A percentile compares a stretch with the other conserved stretches of the same genome.
Evolutionary conservation across 2,888 invertebrate genomes (phyloP).

Genomic region (Arge pagana): DNA sequence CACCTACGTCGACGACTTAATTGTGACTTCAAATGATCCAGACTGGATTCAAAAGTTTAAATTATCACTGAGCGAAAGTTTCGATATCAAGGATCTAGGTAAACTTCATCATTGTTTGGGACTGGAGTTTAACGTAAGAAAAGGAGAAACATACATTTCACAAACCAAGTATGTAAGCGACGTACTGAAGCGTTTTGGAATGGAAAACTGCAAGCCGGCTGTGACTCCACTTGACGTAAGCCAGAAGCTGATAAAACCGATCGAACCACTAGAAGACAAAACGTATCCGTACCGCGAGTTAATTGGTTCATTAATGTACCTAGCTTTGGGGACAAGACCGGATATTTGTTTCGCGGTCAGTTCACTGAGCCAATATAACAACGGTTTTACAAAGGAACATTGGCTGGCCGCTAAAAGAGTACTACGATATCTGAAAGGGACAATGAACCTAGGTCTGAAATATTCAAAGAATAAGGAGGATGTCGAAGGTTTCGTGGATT

Average conservation of each 20-base stretch:
- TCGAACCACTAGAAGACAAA: neutral
- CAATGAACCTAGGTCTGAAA: conserved; percentile 10
- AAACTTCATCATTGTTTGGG: conserved; percentile 19
- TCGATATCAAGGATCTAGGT: conserved; percentile 25
- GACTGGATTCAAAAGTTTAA: conserved; percentile 15
- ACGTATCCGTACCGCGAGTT: conserved; percentile 1
- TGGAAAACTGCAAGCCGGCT: neutral
- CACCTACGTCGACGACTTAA: conserved; percentile 17
- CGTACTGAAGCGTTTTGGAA: neutral
- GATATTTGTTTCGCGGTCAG: conserved; percentile 19
- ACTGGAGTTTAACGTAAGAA: conserved; percentile 21
- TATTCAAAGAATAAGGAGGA: conserved; percentile 17
- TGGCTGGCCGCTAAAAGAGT: conserved; percentile 24
- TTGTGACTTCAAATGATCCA: neutral
- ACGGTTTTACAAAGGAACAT: conserved; percentile 6
- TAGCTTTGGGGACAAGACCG: conserved; percentile 20
- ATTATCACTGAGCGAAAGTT: conserved; percentile 6
- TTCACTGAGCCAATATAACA: conserved; percentile 23
- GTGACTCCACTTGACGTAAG: neutral
- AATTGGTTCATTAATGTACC: conserved; percentile 24
- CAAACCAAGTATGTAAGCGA: neutral
- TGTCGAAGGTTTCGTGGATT: conserved; percentile 23
- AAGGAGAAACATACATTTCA: neutral
- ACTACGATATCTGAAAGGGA: conserved; percentile 22
- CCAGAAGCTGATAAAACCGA: neutral